Conservation (phyloP, 2,888 invertebrate genomes). For the Cremastinae sp. region DNA sequence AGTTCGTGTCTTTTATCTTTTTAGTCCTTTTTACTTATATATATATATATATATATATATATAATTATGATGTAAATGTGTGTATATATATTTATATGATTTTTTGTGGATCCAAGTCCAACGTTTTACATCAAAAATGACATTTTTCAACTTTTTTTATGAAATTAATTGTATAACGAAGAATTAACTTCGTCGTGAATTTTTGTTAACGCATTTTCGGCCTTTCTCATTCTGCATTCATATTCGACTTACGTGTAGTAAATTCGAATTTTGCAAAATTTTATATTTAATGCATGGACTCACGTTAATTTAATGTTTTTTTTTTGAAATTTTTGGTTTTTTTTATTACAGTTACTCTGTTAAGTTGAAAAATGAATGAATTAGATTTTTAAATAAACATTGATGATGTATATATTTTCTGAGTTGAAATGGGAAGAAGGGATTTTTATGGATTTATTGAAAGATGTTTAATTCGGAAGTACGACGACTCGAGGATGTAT, state of each 20-base stretch:
- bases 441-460: too few relatives aligned
- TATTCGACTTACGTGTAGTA: constrained; percentile 5
- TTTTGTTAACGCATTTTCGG: not conserved
- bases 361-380: too few relatives aligned
- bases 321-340: too few relatives aligned
- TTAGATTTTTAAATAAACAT: too few relatives aligned
- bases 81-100: constrained; percentile 10
- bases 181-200: not conserved
- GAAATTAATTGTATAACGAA: too few relatives aligned
- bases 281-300: too few relatives aligned
- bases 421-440: too few relatives aligned
- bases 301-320: too few relatives aligned
- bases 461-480: too few relatives aligned
- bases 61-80: constrained; percentile 31
- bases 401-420: too few relatives aligned
- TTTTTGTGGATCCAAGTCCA: not conserved
- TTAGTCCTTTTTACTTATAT: constrained; percentile 43
- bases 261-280: constrained; percentile 25
- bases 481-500: too few relatives aligned
- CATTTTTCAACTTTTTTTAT: not conserved
- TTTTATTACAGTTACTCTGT: too few relatives aligned
- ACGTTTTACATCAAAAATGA: not conserved
- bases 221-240: not conserved
- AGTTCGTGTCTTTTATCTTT: constrained; percentile 41
- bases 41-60: constrained; percentile 12